phyloP scores from a whole-genome alignment of 2,113 vertebrate genomes.

The Ahaetulla prasina region DNA sequence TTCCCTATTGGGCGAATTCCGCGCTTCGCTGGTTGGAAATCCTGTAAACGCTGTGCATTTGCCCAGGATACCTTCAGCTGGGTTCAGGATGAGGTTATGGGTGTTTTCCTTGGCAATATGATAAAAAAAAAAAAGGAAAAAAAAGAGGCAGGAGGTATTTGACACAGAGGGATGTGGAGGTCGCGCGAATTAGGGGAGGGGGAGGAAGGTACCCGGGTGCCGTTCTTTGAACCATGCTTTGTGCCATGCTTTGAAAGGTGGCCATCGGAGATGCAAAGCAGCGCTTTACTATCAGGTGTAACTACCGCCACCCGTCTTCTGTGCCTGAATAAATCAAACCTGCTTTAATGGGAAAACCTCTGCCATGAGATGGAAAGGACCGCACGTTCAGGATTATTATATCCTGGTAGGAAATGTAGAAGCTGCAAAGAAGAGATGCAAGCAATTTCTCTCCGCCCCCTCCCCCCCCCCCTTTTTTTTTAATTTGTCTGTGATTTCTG shows the following conservation, averaged over 20 bases:
- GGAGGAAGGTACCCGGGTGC: constrained; percentile 33
- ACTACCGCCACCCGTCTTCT: not conserved
- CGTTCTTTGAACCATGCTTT: no score
- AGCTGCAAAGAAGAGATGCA: constrained; percentile 30
- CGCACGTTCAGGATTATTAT: constrained; percentile 4
- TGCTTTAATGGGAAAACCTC: not conserved
- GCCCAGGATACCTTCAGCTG: not conserved
- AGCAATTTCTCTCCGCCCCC: not conserved
- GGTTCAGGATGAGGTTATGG: not conserved
- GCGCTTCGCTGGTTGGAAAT: constrained; percentile 46
- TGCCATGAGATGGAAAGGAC: constrained; percentile 24
- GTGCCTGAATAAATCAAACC: constrained; percentile 32
- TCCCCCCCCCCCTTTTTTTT: not conserved
- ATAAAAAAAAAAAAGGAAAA: no score
- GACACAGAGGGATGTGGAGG: constrained; percentile 8
- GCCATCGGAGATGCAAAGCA: constrained; percentile 17
- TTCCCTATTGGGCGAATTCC: constrained; percentile 47
- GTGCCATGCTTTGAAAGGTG: not conserved
- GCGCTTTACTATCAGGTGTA: constrained; percentile 41
- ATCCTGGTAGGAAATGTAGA: constrained; percentile 22
- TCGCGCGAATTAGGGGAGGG: constrained; percentile 35
- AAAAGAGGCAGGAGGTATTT: not conserved
- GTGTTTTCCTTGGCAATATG: constrained; percentile 20
- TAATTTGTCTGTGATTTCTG: constrained; percentile 10
- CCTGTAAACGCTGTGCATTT: constrained; percentile 8